These are phyloP conservation scores for Oreochromis spilurus DNA, from an alignment of 2,113 vertebrate genomes.

Conservation along the genomic window DNA sequence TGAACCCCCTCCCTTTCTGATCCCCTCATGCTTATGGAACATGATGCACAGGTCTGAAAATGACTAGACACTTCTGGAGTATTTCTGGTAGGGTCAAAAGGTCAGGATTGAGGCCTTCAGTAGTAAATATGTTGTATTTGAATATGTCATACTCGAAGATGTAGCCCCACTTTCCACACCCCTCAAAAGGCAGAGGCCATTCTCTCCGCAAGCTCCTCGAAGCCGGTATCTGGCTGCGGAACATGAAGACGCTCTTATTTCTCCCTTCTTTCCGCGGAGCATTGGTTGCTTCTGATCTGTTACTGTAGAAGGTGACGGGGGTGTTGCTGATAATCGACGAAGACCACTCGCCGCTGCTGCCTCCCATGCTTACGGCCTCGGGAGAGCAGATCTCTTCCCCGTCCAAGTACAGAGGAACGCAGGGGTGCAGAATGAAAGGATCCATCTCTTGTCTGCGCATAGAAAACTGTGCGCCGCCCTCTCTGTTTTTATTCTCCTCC, in stretches of 20 bases:
- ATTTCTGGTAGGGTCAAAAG: too few species aligned
- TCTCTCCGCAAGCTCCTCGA: too few species aligned
- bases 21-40: too few species aligned
- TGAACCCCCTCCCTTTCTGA: too few species aligned
- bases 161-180: too few species aligned
- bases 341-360: neutral
- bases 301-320: neutral
- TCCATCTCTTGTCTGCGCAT: neutral
- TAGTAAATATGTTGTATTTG: too few species aligned
- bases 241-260: neutral
- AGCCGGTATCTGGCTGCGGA: neutral
- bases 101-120: too few species aligned
- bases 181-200: too few species aligned
- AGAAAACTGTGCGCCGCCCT: neutral
- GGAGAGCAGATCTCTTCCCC: neutral
- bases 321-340: neutral
- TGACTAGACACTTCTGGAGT: too few species aligned
- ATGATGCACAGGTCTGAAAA: too few species aligned
- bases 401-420: rapidly evolving
- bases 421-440: neutral
- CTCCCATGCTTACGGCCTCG: neutral
- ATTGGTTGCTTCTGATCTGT: neutral
- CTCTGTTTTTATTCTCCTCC: neutral
- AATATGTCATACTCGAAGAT: too few species aligned
- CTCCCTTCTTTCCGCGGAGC: rapidly evolving